These are phyloP conservation scores for Psammodynastes pulverulentus DNA, from an alignment of 2,113 vertebrate species.

Conservation along the genomic window DNA sequence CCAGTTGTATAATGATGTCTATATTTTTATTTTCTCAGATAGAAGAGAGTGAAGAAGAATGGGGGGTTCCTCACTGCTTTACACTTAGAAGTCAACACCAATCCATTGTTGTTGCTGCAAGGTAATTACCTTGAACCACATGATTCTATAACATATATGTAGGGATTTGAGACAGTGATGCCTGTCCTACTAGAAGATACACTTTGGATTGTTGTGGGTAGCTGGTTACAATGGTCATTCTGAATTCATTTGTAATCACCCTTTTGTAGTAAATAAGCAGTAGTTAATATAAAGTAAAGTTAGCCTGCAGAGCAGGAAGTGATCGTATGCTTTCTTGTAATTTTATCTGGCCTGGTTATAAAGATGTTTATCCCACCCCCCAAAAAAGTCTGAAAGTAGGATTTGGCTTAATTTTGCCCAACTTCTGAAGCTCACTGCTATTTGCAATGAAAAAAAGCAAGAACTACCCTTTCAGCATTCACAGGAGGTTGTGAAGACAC, in stretches of 20 bases:
- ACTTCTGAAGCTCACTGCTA: not conserved
- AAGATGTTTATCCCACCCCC: too few relatives aligned
- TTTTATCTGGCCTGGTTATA: not conserved
- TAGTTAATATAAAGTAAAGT: not conserved
- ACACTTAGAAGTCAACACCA: constrained; percentile 88
- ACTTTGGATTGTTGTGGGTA: not conserved
- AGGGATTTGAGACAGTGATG: not conserved
- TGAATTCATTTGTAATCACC: not conserved
- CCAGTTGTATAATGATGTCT: not conserved
- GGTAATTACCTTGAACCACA: constrained; percentile 68
- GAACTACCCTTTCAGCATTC: not conserved
- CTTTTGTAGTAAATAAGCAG: not conserved
- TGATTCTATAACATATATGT: not conserved
- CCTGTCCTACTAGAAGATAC: not conserved
- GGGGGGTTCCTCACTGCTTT: constrained; percentile 93
- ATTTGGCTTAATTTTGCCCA: not conserved
- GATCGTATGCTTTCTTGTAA: not conserved
- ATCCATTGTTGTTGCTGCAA: constrained; percentile 90
- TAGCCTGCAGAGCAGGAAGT: not conserved
- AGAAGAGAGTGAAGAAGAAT: constrained; percentile 93
- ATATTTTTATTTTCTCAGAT: constrained; percentile 71
- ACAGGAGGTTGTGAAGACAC: not conserved
- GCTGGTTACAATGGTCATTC: not conserved
- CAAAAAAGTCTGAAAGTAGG: not conserved
- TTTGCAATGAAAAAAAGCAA: constrained; percentile 20